Evolutionary conservation across 2,797 vertebrate genomes (phyloP), one percentile per base, ranked within the genome.

Genomic region (Apogon talboti): DNA sequence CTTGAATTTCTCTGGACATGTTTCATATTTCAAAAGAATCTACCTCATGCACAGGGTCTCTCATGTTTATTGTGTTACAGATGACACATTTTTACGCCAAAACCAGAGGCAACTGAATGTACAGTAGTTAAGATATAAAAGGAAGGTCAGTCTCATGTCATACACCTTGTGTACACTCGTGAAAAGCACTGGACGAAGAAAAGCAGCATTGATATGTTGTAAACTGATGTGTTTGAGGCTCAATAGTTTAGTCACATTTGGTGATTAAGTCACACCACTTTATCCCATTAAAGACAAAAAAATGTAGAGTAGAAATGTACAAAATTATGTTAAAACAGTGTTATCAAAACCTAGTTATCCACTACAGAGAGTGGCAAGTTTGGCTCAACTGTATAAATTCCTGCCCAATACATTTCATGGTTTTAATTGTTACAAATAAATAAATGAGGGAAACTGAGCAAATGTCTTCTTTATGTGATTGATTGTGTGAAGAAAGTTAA

Each of bases 11-110:
- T 71, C 58, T 45, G 35, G 63, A 55, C 40, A 53, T 50, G 47
- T 74, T 63, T 72, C 28, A 44, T 78, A 63, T 66, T 52, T 66
- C 66, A 64, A 68, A 75, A 85, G 33, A 81, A 84, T 86, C 89
- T 90, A 91, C 91, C 90, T 92, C 90, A 86, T 57, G 63, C 30
- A 71, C 64, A 74, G 50, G 45, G 66, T 70, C 48, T 55, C 55
- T 58, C 40, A 37, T 58, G 44, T 41, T 11, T 30, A 7, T 10
- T 66, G 55, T 52, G n/a, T 55, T 56, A 7, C 21, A n/a, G 66
- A 42, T 7, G 41, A 28, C 19, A 62, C 35, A 41, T 52, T 55
- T 66, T 70, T 15, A 38, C 56, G 59, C 69, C 11, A 15, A 73
- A 74, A 66, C 13, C 33, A 61, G 49, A 76, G 61, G 61, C 16